A percentile compares a stretch with the other conserved stretches of the same genome.
Evolutionary conservation across 2,797 vertebrate genomes (phyloP).

Genomic region (Hybognathus amarus): DNA sequence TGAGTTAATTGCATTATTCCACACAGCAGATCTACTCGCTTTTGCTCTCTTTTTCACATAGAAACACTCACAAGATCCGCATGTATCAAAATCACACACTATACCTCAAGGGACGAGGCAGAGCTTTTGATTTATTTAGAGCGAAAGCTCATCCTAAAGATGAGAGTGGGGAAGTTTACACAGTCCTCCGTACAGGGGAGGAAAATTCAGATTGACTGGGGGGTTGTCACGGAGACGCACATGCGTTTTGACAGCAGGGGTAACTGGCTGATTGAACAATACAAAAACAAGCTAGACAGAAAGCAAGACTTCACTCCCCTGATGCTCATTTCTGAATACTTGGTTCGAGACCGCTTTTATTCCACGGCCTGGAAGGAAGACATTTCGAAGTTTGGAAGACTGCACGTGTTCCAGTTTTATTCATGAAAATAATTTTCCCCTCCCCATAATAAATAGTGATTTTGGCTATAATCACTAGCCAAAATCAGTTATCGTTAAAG

Average conservation of each 20-base stretch:
- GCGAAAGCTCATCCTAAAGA: slow-evolving; percentile 64
- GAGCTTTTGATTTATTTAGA: slow-evolving; percentile 68
- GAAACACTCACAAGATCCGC: slow-evolving; percentile 35
- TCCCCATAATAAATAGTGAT: neutral
- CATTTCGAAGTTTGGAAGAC: slow-evolving; percentile 9
- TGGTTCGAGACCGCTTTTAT: slow-evolving; percentile 63
- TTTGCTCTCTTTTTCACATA: slow-evolving; percentile 6
- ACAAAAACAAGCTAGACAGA: slow-evolving; percentile 72
- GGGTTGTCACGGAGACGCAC: slow-evolving; percentile 62
- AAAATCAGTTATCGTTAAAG: too few species aligned
- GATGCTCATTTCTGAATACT: slow-evolving; percentile 69
- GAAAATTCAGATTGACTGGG: slow-evolving; percentile 64
- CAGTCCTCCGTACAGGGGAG: slow-evolving; percentile 55
- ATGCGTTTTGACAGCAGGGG: slow-evolving; percentile 69
- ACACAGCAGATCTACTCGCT: slow-evolving; percentile 67
- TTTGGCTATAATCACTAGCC: too few species aligned
- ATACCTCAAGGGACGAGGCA: slow-evolving; percentile 66
- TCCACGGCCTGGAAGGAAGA: slow-evolving; percentile 32
- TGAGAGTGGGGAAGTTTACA: slow-evolving; percentile 55
- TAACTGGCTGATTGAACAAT: slow-evolving; percentile 73
- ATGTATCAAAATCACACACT: slow-evolving; percentile 41
- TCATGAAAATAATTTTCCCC: neutral
- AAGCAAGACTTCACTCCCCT: slow-evolving; percentile 57
- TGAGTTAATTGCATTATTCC: slow-evolving; percentile 78
- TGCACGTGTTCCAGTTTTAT: neutral